phyloP scores from a whole-genome alignment of 2,797 vertebrate species.

The Pteropus rufus region DNA sequence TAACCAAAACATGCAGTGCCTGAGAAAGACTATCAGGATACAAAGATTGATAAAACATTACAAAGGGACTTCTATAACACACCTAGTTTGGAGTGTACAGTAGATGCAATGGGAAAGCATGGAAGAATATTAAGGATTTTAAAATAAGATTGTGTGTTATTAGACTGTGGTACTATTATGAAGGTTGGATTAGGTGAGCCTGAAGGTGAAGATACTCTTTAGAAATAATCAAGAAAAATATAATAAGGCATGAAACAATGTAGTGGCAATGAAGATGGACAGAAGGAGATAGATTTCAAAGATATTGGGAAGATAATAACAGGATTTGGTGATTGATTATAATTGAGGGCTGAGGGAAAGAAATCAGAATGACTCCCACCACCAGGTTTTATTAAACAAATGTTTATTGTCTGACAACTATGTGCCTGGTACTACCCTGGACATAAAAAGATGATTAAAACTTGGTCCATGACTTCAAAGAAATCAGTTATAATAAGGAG shows the following conservation, averaged over 20 bases:
- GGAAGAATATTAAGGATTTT: not conserved
- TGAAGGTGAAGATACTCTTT: not conserved
- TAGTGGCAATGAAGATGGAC: not conserved
- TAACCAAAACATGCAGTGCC: not conserved
- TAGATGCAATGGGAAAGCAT: not conserved
- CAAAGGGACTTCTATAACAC: not conserved
- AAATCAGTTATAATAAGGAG: not conserved
- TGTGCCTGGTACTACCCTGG: not conserved
- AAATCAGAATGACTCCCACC: not conserved
- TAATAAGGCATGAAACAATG: not conserved
- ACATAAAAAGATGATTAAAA: conserved; percentile 35
- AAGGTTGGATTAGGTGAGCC: not conserved
- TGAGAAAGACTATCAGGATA: not conserved
- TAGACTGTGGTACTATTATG: not conserved
- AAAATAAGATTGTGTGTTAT: not conserved
- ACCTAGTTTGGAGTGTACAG: not conserved
- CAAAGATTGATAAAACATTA: not conserved
- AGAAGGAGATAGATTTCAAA: not conserved
- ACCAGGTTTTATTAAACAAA: not conserved
- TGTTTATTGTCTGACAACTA: not conserved
- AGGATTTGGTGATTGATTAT: not conserved
- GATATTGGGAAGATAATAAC: not conserved
- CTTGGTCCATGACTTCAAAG: not conserved
- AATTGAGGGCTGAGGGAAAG: not conserved
- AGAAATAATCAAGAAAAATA: not conserved